Percentiles rank a stretch among this genome's conserved stretches.
Evolutionary conservation across 2,888 invertebrate genomes (phyloP).

Genomic region (Palloptera scutellata): DNA sequence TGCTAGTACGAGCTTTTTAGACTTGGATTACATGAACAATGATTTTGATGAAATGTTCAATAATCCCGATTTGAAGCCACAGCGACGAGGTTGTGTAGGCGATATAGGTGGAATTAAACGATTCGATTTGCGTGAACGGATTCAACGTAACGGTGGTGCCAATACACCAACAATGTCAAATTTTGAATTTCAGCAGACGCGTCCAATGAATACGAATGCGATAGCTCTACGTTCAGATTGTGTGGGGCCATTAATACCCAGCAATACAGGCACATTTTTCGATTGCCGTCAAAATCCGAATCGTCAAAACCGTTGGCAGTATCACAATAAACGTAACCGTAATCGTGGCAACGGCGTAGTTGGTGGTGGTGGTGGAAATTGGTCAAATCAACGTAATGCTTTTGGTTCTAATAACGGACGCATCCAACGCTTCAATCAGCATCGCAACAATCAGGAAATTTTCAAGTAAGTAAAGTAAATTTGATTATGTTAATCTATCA

Average conservation of each 20-base stretch:
- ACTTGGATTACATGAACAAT: constrained; percentile 32
- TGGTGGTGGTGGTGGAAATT: constrained; percentile 1
- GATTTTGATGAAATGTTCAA: constrained; percentile 40
- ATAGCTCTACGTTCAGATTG: constrained; percentile 44
- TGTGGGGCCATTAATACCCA: constrained; percentile 46
- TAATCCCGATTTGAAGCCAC: neutral
- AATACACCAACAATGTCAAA: constrained; percentile 20
- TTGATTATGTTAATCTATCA: neutral
- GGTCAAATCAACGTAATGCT: constrained; percentile 22
- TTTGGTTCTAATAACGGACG: constrained; percentile 35
- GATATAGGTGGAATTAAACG: neutral
- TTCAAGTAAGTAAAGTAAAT: constrained; percentile 32
- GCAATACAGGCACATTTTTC: constrained; percentile 26
- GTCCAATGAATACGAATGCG: constrained; percentile 44
- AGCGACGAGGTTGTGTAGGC: neutral
- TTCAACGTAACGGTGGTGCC: constrained; percentile 24
- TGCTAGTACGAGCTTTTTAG: constrained; percentile 34
- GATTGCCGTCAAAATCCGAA: constrained; percentile 15
- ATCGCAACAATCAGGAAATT: constrained; percentile 31
- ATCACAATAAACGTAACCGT: constrained; percentile 1
- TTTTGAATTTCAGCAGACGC: constrained; percentile 41
- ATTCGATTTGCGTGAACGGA: constrained; percentile 38
- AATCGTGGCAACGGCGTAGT: constrained; percentile 5
- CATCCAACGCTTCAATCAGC: constrained; percentile 35
- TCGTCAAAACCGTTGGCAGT: constrained; percentile 24